These are phyloP conservation scores for Sinohyriopsis cumingii DNA, from an alignment of 2,888 invertebrate species.

Conservation along the genomic window DNA sequence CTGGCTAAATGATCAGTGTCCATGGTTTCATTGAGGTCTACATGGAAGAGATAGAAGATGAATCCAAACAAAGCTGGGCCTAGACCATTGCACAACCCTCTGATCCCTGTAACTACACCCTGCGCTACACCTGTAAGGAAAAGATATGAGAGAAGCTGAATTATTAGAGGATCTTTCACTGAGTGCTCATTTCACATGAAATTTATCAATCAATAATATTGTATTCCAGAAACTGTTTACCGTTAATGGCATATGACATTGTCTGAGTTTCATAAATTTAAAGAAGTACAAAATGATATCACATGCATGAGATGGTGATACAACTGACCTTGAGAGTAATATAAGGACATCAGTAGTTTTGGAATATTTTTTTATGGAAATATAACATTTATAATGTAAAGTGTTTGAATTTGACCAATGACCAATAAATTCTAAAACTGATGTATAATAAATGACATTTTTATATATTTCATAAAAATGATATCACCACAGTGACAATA, in stretches of 20 bases:
- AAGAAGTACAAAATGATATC: no score
- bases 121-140: constrained; percentile 75
- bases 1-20: constrained; percentile 15
- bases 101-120: constrained; percentile 98
- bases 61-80: constrained; percentile 99
- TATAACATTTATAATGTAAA: no score
- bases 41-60: constrained; percentile 98
- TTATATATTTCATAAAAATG: no score
- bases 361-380: no score
- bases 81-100: constrained; percentile 97
- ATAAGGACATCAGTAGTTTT: no score
- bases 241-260: no score
- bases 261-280: no score
- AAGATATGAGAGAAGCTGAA: not conserved
- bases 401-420: not conserved
- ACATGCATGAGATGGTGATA: no score
- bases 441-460: no score
- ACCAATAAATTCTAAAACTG: not conserved
- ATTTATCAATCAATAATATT: not conserved
- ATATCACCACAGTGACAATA: no score
- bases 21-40: constrained; percentile 86
- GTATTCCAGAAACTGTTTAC: not conserved
- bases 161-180: not conserved
- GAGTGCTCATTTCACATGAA: not conserved
- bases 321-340: no score